Base-by-base conservation (phyloP, 2,797 vertebrate genomes). In the Tenualosa ilisha region DNA sequence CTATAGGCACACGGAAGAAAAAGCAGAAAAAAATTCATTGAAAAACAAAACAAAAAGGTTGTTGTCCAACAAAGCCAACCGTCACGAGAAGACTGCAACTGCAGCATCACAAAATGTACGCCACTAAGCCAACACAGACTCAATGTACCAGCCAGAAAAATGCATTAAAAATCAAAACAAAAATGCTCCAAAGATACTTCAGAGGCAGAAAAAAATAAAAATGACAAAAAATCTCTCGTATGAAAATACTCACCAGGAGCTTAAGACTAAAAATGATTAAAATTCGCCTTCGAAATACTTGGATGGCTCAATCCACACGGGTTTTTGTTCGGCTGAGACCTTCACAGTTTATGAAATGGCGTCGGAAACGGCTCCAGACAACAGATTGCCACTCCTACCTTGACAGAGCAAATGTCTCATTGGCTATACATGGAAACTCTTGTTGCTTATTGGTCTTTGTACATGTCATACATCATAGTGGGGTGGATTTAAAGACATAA, bases 161-260 rank as follows among this genome's bases (percentile, higher is more conserved):
- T 82, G 88, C 90, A 90, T 90, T 92, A 90, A 93, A 94, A 95
- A 94, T 88, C 86, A 93, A 94, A 94, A 81, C 85, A 92, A 92
- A 91, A 92, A 95, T 87, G 88, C 92, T 92, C 93, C 92, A 92
- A 92, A 93, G 93, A 92, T 89, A 93, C 56, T 86, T 94, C 91
- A 94, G 88, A 94, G 93, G 92, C 90, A 92, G 91, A 89, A 90
- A 90, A 86, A 93, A 94, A 91, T 65, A 87, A 82, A 93, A 91
- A 83, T 85, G 53, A 56, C 87, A 92, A 94, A 91, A 94, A 94
- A 89, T 91, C 92, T 94, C 90, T 94, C 89, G 88, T 86, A 89
- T 91, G 90, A 94, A 95, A 95, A 95, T 95, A 96, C 95, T 94
- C 94, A 95, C 94, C 94, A 90, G 91, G 93, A 95, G 93, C 56